These are phyloP conservation scores for Diadegma fenestrale DNA, from an alignment of 2,888 invertebrate genomes.

Conservation along the genomic window DNA sequence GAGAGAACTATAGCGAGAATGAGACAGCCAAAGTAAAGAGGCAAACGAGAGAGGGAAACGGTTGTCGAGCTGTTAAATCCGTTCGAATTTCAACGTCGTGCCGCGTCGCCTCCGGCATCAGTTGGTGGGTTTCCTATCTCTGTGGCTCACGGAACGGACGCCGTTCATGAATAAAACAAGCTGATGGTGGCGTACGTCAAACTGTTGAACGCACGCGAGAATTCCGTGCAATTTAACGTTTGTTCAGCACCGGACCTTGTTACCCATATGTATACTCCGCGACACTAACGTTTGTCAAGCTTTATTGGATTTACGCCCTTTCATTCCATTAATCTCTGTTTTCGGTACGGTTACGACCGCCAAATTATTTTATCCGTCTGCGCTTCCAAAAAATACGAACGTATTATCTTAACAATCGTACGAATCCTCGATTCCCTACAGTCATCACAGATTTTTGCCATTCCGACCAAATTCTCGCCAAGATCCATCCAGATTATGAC, in stretches of 20 bases:
- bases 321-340: slow-evolving; percentile 29
- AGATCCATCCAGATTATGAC: no score
- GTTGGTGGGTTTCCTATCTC: slow-evolving; percentile 60
- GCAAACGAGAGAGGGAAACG: slow-evolving; percentile 29
- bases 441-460: neutral
- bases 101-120: slow-evolving; percentile 63
- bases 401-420: slow-evolving; percentile 47
- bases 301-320: slow-evolving; percentile 50
- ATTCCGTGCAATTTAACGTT: slow-evolving; percentile 69
- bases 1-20: slow-evolving; percentile 10
- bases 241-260: slow-evolving; percentile 60
- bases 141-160: slow-evolving; percentile 64
- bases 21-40: neutral
- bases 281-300: slow-evolving; percentile 35
- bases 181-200: slow-evolving; percentile 72
- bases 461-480: slow-evolving; percentile 1
- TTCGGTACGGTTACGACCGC: slow-evolving; percentile 21
- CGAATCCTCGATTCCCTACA: slow-evolving; percentile 20
- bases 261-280: slow-evolving; percentile 40
- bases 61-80: slow-evolving; percentile 71
- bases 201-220: slow-evolving; percentile 71
- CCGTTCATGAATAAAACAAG: slow-evolving; percentile 74
- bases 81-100: slow-evolving; percentile 68
- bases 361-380: slow-evolving; percentile 60
- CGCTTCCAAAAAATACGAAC: slow-evolving; percentile 16